phyloP scores from a whole-genome alignment of 2,888 invertebrate species.

The Scaptomyza flava region DNA sequence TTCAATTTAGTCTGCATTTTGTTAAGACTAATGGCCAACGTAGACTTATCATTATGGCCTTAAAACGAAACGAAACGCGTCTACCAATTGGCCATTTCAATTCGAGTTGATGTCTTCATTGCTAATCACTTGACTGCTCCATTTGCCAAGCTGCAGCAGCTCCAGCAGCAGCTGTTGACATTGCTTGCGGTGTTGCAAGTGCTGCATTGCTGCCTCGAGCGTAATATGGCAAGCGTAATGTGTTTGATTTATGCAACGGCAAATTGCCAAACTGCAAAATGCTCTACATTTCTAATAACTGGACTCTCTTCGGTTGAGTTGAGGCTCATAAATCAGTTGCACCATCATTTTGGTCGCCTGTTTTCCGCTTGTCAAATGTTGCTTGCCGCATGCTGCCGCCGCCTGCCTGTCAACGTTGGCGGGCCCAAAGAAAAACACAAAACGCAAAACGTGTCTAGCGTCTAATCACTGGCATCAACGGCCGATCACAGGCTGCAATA shows the following conservation, averaged over 20 bases:
- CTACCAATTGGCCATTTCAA: constrained; percentile 57
- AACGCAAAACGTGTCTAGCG: constrained; percentile 56
- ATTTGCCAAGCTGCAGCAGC: constrained; percentile 50
- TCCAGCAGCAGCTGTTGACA: constrained; percentile 27
- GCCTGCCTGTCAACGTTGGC: constrained; percentile 74
- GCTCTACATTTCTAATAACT: constrained; percentile 72
- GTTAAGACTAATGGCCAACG: constrained; percentile 4
- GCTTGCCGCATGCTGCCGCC: background rate
- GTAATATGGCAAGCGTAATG: constrained; percentile 62
- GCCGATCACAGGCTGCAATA: constrained; percentile 54
- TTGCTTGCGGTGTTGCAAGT: constrained; percentile 22
- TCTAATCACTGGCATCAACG: constrained; percentile 72
- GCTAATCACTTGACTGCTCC: constrained; percentile 72
- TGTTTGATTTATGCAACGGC: constrained; percentile 63
- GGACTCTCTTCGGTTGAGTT: constrained; percentile 40
- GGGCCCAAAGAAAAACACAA: constrained; percentile 53
- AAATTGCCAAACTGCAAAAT: constrained; percentile 22
- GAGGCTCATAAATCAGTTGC: constrained; percentile 49
- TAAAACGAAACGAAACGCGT: constrained; percentile 43
- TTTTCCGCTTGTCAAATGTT: constrained; percentile 34
- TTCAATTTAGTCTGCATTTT: constrained; percentile 6
- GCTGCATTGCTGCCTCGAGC: constrained; percentile 17
- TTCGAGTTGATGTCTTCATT: constrained; percentile 65
- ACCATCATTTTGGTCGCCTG: constrained; percentile 4
- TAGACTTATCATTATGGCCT: constrained; percentile 11